Percentiles rank a stretch among this genome's conserved stretches.
Conservation (phyloP, 2,797 vertebrate species). For the Tragopan temminckii region DNA sequence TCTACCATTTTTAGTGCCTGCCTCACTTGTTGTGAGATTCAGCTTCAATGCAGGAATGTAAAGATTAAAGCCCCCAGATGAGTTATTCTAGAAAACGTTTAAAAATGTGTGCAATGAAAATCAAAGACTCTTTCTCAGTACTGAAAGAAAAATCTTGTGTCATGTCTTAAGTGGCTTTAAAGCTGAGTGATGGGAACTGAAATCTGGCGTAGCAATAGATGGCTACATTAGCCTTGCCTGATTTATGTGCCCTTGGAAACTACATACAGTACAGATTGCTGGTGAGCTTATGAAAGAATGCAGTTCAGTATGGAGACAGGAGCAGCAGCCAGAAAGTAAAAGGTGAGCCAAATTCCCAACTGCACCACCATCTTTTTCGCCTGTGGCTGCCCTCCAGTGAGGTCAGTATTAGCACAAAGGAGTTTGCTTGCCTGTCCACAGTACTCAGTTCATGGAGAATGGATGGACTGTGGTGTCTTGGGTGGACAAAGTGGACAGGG, state of each 20-base stretch:
- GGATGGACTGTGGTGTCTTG: background rate
- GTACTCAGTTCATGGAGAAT: background rate
- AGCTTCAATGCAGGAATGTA: background rate
- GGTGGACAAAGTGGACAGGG: background rate
- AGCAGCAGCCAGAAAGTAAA: background rate
- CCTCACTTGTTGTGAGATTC: background rate
- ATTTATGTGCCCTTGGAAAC: background rate
- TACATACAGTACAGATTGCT: background rate
- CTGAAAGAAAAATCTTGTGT: background rate
- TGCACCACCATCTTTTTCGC: background rate
- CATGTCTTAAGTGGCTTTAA: background rate
- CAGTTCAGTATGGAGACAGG: background rate
- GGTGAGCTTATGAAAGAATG: background rate
- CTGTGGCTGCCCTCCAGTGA: background rate
- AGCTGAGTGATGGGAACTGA: background rate
- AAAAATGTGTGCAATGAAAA: background rate
- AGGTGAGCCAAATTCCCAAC: background rate
- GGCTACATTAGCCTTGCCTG: background rate
- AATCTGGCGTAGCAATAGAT: background rate
- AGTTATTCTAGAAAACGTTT: background rate
- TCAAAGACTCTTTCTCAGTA: background rate
- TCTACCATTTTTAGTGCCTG: background rate
- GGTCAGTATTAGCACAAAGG: background rate
- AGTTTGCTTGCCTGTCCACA: background rate
- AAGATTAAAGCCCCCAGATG: background rate